Evolutionary conservation across 2,797 vertebrate species (phyloP).

Genomic region (Tapirus indicus): DNA sequence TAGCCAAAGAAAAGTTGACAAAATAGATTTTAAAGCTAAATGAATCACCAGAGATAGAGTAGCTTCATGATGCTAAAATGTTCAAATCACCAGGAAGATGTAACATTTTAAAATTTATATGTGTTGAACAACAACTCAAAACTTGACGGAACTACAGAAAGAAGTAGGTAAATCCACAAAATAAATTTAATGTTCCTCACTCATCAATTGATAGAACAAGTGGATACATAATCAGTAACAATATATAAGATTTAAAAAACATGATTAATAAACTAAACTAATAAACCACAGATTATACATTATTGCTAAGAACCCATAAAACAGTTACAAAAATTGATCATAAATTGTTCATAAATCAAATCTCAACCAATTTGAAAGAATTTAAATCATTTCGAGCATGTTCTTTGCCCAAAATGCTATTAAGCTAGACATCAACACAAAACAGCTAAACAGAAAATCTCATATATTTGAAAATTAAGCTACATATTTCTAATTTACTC

Average conservation of each 20-base stretch:
- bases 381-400: not conserved
- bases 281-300: not conserved
- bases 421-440: not conserved
- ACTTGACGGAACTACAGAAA: not conserved
- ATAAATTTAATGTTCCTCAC: not conserved
- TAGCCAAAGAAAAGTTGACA: not conserved
- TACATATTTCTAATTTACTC: not conserved
- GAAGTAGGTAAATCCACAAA: not conserved
- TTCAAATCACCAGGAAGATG: not conserved
- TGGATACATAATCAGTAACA: not conserved
- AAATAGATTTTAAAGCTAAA: not conserved
- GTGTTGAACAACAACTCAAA: not conserved
- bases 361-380: not conserved
- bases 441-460: not conserved
- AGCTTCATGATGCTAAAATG: not conserved
- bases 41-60: not conserved
- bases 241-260: not conserved
- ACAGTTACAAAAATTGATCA: not conserved
- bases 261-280: not conserved
- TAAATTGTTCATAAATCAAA: not conserved
- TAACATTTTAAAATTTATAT: not conserved
- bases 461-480: not conserved
- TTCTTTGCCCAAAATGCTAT: not conserved
- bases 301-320: not conserved
- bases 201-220: not conserved